A percentile compares a stretch with the other conserved stretches of the same genome.
These are phyloP conservation scores for Drosophila longiperda DNA, from an alignment of 2,888 invertebrate genomes.

Conservation along the genomic window DNA sequence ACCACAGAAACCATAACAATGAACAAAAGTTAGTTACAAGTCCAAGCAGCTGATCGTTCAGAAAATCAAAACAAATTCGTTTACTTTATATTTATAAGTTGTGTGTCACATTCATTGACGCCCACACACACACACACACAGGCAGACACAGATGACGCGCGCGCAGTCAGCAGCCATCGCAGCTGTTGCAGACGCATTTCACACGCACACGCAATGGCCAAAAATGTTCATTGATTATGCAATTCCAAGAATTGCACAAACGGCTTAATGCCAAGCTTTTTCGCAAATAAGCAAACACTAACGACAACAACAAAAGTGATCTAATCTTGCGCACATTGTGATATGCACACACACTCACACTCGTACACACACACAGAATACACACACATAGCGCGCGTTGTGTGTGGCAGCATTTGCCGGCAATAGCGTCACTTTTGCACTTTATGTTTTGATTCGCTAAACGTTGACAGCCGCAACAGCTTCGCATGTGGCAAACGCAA, in stretches of 20 bases:
- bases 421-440: conserved; percentile 42
- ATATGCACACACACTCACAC: conserved; percentile 19
- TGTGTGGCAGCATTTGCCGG: conserved; percentile 54
- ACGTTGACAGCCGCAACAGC: conserved; percentile 1
- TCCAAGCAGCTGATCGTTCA: conserved; percentile 29
- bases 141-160: conserved; percentile 48
- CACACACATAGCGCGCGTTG: conserved; percentile 21
- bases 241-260: conserved; percentile 42
- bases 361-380: neutral
- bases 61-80: conserved; percentile 35
- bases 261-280: conserved; percentile 21
- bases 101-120: conserved; percentile 52
- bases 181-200: conserved; percentile 53
- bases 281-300: conserved; percentile 19
- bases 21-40: conserved; percentile 17
- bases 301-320: conserved; percentile 49
- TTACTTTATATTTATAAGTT: conserved; percentile 46
- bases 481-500: conserved; percentile 12
- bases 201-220: conserved; percentile 55
- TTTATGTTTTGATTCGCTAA: conserved; percentile 21
- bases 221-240: conserved; percentile 57
- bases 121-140: conserved; percentile 40
- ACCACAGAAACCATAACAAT: conserved; percentile 12
- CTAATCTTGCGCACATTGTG: conserved; percentile 52
- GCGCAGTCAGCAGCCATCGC: conserved; percentile 45